Base-by-base conservation (phyloP, 2,797 vertebrate species). In the Sebastes hubbsi region DNA sequence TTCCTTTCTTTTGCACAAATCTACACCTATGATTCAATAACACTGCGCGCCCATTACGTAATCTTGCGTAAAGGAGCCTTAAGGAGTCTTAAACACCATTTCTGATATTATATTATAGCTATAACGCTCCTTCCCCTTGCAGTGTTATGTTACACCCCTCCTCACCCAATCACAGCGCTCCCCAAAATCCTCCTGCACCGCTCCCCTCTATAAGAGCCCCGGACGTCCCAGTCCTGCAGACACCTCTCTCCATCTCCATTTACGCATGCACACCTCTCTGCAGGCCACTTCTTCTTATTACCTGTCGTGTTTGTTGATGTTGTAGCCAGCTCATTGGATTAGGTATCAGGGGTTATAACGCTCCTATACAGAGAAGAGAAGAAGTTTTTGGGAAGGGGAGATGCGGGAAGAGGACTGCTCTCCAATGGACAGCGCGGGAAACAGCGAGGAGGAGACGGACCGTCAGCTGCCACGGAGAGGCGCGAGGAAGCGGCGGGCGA, bases 331-430 rank as follows among this genome's bases (percentile, higher is more conserved):
- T 76, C 56, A 38, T 65, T 64, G 67, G 60, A 65, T 69, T 59
- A 24, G 25, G 59, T 38, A 70, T 77, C 66, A 72, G 83, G 56
- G 75, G 73, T 84, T 72, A 42, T 54, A 66, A n/a, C 74, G 65
- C 71, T 82, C 52, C 63, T 30, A 38, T 38, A 34, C 14, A 65
- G 20, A 22, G 60, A 81, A 90, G 29, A 71, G 75, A 63, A 58
- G 8, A 63, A 42, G 22, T 71, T 89, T 87, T 87, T 38, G 36
- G 36, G 46, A 84, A 94, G 72, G 91, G 96, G 91, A 95, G 92
- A 98, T 97, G 97, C 97, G 97, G 90, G 97, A 98, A 95, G 97
- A 97, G 90, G 96, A 97, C 93, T 97, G 97, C 94, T 97, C 97
- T 94, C 97, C 97, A 85, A 97, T 97, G 95, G 98, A 98, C 96